phyloP scores from a whole-genome alignment of 2,797 vertebrate species.

The Artibeus jamaicensis region DNA sequence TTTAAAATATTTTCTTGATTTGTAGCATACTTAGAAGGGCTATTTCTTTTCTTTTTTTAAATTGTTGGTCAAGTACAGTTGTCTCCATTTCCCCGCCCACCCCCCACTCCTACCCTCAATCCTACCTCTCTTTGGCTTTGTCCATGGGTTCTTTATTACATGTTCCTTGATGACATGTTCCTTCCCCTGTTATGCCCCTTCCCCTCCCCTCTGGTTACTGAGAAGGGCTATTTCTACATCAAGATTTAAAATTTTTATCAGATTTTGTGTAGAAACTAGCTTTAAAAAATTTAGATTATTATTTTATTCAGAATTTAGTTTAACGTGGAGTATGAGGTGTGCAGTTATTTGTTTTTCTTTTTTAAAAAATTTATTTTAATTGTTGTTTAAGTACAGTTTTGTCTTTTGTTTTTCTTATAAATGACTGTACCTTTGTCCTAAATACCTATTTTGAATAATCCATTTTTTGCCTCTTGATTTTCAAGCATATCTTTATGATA shows the following conservation, averaged over 20 bases:
- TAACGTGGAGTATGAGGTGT: background rate
- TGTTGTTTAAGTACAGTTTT: too few species aligned
- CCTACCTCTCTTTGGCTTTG: too few species aligned
- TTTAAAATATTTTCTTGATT: background rate
- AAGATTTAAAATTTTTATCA: background rate
- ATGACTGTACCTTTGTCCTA: background rate
- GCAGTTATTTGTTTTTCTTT: background rate
- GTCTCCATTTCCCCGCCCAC: too few species aligned
- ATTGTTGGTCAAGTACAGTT: too few species aligned
- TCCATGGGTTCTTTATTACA: too few species aligned
- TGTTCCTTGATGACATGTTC: too few species aligned
- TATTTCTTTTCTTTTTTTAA: background rate
- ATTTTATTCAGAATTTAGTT: background rate
- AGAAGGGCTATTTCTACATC: background rate
- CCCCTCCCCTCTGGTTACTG: background rate
- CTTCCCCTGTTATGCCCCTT: too few species aligned
- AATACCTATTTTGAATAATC: background rate
- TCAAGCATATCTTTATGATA: too few species aligned
- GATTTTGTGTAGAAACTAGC: background rate
- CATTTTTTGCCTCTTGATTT: background rate
- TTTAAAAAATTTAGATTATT: background rate
- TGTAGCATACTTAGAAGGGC: background rate
- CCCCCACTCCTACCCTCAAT: too few species aligned
- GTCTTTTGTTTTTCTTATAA: background rate
- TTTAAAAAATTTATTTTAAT: too few species aligned